Conservation (phyloP, 2,888 invertebrate species). For the Acanthosepion pharaonis region DNA sequence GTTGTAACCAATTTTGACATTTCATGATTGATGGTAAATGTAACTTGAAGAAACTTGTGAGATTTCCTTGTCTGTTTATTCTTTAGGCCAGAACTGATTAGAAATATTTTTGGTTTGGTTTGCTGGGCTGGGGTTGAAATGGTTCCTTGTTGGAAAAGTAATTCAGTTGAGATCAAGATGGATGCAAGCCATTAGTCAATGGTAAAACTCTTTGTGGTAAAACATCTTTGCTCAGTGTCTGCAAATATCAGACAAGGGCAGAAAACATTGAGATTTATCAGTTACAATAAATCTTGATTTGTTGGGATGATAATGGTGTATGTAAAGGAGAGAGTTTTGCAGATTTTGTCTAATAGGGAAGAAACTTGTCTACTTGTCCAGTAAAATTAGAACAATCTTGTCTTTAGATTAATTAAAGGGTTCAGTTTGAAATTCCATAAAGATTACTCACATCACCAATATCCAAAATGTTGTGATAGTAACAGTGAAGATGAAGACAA, state of each 20-base stretch:
- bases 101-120: not conserved
- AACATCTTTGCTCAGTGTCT: not conserved
- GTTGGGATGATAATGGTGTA: not conserved
- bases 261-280: constrained; percentile 23
- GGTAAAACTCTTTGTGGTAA: constrained; percentile 1
- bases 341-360: not conserved
- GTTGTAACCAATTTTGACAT: not conserved
- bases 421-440: not conserved
- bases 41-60: not conserved
- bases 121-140: not conserved
- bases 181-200: not conserved
- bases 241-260: not conserved
- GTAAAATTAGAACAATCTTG: too few relatives aligned
- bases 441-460: too few relatives aligned
- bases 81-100: not conserved
- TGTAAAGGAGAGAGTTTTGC: not conserved
- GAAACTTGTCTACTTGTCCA: not conserved
- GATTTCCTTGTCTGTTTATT: not conserved
- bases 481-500: too few relatives aligned
- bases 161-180: not conserved
- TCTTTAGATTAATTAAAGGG: too few relatives aligned
- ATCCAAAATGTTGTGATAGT: too few relatives aligned
- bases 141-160: not conserved
- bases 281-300: constrained; percentile 14
- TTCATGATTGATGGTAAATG: not conserved